Evolutionary conservation across 2,797 vertebrate species (phyloP).

Genomic region (Melanotaenia maccullochi): DNA sequence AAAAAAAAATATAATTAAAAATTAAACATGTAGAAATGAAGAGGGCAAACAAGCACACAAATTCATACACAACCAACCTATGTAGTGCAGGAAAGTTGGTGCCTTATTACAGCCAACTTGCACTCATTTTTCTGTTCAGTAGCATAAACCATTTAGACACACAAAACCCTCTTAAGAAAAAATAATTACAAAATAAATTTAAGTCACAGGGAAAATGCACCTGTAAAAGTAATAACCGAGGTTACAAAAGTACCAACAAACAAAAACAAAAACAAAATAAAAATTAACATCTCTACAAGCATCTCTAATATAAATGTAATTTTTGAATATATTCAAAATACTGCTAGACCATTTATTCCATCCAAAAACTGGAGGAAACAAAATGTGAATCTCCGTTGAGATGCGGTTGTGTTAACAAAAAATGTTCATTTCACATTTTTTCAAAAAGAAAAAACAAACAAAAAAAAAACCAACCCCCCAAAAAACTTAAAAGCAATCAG

Average conservation of each 20-base stretch:
- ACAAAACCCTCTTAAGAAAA: conserved; percentile 40
- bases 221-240: conserved; percentile 68
- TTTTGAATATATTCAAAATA: conserved; percentile 77
- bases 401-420: conserved; percentile 61
- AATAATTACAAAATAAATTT: conserved; percentile 64
- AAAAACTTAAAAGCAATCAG: conserved; percentile 34
- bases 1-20: conserved; percentile 17
- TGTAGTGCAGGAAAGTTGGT: conserved; percentile 52
- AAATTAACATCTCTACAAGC: conserved; percentile 21
- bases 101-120: conserved; percentile 56
- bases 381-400: conserved; percentile 63
- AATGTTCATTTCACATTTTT: conserved; percentile 66
- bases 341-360: conserved; percentile 66
- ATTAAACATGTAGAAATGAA: conserved; percentile 48
- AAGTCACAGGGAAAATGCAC: conserved; percentile 51
- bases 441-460: neutral
- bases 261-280: conserved; percentile 22
- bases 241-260: conserved; percentile 57
- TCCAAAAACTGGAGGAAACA: conserved; percentile 49
- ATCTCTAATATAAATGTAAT: conserved; percentile 64
- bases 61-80: conserved; percentile 52
- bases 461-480: neutral
- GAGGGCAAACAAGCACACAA: conserved; percentile 57
- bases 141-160: conserved; percentile 68
- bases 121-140: conserved; percentile 65